Percentiles rank a stretch among this genome's conserved stretches.
These are phyloP conservation scores for Drosophila engyochracea DNA, from an alignment of 2,888 invertebrate genomes.

Conservation along the genomic window DNA sequence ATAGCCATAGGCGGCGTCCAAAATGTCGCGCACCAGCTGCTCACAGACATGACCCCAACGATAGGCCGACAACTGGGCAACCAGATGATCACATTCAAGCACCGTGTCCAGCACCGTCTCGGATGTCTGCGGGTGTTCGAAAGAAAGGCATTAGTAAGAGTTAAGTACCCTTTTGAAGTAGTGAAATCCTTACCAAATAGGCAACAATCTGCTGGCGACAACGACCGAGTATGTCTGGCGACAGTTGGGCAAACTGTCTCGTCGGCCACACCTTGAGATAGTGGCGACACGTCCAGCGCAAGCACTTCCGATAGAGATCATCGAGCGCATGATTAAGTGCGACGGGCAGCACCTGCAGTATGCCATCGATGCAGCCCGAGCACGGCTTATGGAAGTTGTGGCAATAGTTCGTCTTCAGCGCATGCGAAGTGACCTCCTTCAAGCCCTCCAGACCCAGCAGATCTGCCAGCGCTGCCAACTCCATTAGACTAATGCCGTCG, in stretches of 20 bases:
- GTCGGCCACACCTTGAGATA: conserved; percentile 96
- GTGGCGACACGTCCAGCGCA: conserved; percentile 94
- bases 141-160: neutral
- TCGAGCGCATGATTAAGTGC: conserved; percentile 94
- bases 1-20: conserved; percentile 92
- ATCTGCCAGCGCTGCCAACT: conserved; percentile 94
- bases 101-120: conserved; percentile 94
- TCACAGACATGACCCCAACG: conserved; percentile 92
- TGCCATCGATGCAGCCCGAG: conserved; percentile 93
- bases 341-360: conserved; percentile 94
- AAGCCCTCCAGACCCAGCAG: conserved; percentile 96
- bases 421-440: conserved; percentile 95
- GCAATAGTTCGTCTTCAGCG: conserved; percentile 94
- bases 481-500: conserved; percentile 93
- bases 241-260: conserved; percentile 93
- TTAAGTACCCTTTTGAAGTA: no score
- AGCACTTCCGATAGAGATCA: conserved; percentile 93
- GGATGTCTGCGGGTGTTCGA: conserved; percentile 86
- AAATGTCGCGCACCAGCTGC: conserved; percentile 91
- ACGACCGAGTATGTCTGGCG: conserved; percentile 92
- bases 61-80: conserved; percentile 91
- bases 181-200: conserved; percentile 87
- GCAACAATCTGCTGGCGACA: conserved; percentile 93
- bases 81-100: conserved; percentile 93
- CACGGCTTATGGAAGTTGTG: conserved; percentile 98